A percentile compares a stretch with the other conserved stretches of the same genome.
Conservation (phyloP, 2,888 invertebrate genomes). For the Atethmia centrago region DNA sequence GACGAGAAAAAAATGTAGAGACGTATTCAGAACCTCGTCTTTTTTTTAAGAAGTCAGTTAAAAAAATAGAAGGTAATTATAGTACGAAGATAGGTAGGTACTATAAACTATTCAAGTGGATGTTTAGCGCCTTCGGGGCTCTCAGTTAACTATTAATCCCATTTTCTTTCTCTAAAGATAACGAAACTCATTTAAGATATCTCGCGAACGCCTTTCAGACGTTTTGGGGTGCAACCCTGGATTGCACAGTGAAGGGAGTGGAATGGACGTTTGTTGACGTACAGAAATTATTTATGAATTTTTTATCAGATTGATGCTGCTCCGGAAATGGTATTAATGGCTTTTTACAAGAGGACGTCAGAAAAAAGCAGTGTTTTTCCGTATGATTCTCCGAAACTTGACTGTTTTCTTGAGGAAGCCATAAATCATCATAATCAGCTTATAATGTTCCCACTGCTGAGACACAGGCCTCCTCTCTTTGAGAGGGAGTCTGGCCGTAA, state of each 20-base stretch:
- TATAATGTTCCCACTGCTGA: too few species aligned
- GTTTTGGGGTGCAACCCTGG: constrained; percentile 86
- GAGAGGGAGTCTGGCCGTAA: too few species aligned
- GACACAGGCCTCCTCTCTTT: too few species aligned
- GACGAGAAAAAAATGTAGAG: not conserved
- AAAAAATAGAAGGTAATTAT: not conserved
- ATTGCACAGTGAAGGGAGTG: constrained; percentile 69
- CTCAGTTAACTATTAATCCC: constrained; percentile 89
- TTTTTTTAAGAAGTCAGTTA: too few species aligned
- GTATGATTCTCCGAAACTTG: not conserved
- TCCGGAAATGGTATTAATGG: constrained; percentile 58
- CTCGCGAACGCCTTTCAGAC: constrained; percentile 87
- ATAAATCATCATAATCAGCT: too few species aligned
- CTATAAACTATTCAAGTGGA: constrained; percentile 71
- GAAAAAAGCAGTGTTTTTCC: constrained; percentile 4
- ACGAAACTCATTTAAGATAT: constrained; percentile 91
- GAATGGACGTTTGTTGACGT: constrained; percentile 63
- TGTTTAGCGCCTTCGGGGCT: constrained; percentile 81
- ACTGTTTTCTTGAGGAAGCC: constrained; percentile 6
- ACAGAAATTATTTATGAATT: constrained; percentile 12
- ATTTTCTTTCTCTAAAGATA: constrained; percentile 89
- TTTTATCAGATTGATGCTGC: constrained; percentile 31
- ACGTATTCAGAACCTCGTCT: too few species aligned
- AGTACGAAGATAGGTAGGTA: not conserved
- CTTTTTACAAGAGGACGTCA: constrained; percentile 9